A percentile compares a stretch with the other conserved stretches of the same genome.
phyloP scores from a whole-genome alignment of 2,797 vertebrate genomes.

The Knipowitschia caucasica region DNA sequence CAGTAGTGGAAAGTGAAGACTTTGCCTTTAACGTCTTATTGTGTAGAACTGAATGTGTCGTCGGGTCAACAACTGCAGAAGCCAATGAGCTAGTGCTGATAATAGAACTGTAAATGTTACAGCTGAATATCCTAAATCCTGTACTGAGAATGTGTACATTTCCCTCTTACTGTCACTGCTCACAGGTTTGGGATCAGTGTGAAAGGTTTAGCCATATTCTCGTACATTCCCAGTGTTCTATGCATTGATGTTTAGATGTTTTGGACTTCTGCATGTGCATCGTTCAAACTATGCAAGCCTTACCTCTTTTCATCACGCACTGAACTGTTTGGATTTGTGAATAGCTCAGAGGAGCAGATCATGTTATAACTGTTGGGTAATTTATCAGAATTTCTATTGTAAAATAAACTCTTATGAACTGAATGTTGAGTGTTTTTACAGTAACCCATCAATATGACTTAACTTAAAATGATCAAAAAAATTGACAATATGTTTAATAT shows the following conservation, averaged over 20 bases:
- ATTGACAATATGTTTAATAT: conserved; percentile 10
- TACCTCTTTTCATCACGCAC: conserved; percentile 42
- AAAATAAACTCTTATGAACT: conserved; percentile 85
- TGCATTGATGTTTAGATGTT: conserved; percentile 24
- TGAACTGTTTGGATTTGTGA: conserved; percentile 32
- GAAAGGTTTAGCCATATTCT: conserved; percentile 34
- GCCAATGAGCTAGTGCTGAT: conserved; percentile 6
- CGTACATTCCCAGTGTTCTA: conserved; percentile 21
- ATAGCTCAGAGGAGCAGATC: conserved; percentile 25
- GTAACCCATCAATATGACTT: no score
- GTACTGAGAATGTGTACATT: conserved; percentile 30
- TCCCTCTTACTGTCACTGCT: conserved; percentile 20
- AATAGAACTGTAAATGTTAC: conserved; percentile 13
- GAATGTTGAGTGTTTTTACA: background rate
- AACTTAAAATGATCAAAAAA: no score
- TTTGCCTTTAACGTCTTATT: conserved; percentile 16
- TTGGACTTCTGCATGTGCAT: conserved; percentile 48
- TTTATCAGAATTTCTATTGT: conserved; percentile 79
- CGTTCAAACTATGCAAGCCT: conserved; percentile 66
- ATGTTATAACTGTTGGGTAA: conserved; percentile 65
- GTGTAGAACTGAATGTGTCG: conserved; percentile 24
- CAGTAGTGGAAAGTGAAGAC: conserved; percentile 11
- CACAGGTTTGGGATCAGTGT: conserved; percentile 20
- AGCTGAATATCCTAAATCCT: conserved; percentile 11
- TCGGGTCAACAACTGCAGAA: conserved; percentile 16